Base-by-base conservation (phyloP, 2,797 vertebrate species). In the Urocyon cinereoargenteus region DNA sequence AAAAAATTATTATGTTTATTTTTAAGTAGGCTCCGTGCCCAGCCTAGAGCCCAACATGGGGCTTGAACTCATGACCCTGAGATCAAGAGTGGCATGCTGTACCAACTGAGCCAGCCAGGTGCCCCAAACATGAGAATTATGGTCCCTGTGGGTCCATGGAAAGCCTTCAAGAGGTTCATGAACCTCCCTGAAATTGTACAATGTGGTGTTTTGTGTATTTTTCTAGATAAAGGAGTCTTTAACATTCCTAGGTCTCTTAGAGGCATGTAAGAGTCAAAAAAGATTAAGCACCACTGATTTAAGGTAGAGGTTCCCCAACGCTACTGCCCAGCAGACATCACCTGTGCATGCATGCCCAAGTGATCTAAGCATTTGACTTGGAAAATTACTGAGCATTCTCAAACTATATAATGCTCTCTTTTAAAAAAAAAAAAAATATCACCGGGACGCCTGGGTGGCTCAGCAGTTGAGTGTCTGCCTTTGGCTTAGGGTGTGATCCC, bases 381-480 rank as follows among this genome's bases (percentile, higher is more conserved):
- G 70, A 79, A 94, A 78, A 64, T 95, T 83, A 68, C 18, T 78
- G 40, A 86, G 13, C n/a, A 92, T 93, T 94, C 86, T 92, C 49
- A 75, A 49, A 87, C 53, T 87, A 6, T 85, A 6, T 77, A 55
- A 61, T 88, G 26, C 70, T 85, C 34, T 73, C 36, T 70, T 36
- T 61, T 24, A 13, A 62, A 62, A 45, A 93, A 95, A 91, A 73
- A 64, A 93, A 95, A 91, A 73, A 64, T 66, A 22, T 10, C 6
- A 64, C 6, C 81, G 73, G 28, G 61, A 5, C 26, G 0, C 61
- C 26, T 64, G 61, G 26, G 61, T 62, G 12, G 61, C 4, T 62
- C 26, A 28, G 61, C 21, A 6, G 55, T 57, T 57, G 28, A 62
- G 61, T 18, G 2, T 62, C 61, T 62, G 61, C 61, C 61, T 62